These are phyloP conservation scores for Chironomus tentans DNA, from an alignment of 2,888 invertebrate species.

Conservation along the genomic window DNA sequence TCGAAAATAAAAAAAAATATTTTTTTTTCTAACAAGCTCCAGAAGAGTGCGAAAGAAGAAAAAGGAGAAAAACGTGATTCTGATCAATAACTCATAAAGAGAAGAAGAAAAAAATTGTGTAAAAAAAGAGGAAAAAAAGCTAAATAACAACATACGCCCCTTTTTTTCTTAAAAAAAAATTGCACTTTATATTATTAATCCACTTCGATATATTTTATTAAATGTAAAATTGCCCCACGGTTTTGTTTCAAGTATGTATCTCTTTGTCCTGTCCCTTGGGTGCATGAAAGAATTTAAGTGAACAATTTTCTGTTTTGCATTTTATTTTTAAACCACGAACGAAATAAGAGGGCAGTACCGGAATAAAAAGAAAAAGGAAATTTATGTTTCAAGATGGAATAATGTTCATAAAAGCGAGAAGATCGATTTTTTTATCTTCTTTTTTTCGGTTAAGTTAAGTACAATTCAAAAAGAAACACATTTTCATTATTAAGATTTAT, in stretches of 20 bases:
- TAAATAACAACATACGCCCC: constrained; percentile 22
- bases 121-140: constrained; percentile 8
- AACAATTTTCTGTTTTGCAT: constrained; percentile 21
- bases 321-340: constrained; percentile 2
- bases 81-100: constrained; percentile 26
- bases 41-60: constrained; percentile 5
- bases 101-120: background rate
- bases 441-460: constrained; percentile 4
- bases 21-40: background rate
- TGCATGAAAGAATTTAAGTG: constrained; percentile 7
- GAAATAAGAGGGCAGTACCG: background rate
- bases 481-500: constrained; percentile 26
- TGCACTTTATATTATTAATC: constrained; percentile 5
- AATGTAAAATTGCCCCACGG: constrained; percentile 5
- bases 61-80: constrained; percentile 23
- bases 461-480: background rate
- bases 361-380: constrained; percentile 9
- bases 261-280: background rate
- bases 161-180: constrained; percentile 13
- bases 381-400: constrained; percentile 11
- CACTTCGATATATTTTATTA: constrained; percentile 10
- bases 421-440: constrained; percentile 23
- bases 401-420: constrained; percentile 25
- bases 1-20: background rate
- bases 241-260: background rate